phyloP scores from a whole-genome alignment of 2,113 vertebrate genomes.

The Platysternon megacephalum region DNA sequence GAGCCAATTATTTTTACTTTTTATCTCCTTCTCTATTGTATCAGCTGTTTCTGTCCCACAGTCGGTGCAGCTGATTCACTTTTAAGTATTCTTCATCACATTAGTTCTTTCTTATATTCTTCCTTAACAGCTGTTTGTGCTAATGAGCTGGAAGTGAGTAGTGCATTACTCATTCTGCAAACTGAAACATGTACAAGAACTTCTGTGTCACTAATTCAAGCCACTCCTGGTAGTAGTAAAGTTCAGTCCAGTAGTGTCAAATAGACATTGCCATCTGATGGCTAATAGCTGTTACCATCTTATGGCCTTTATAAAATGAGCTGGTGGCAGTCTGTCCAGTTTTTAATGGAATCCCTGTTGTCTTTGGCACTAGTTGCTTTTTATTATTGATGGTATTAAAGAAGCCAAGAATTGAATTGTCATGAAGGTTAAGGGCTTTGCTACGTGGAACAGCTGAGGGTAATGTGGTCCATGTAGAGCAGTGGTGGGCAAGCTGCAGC shows the following conservation, averaged over 20 bases:
- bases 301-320: not conserved
- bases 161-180: not conserved
- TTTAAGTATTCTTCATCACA: not conserved
- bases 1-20: conserved; percentile 19
- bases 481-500: too few relatives aligned
- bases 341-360: not conserved
- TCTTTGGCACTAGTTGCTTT: not conserved
- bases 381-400: not conserved
- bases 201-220: rapidly evolving
- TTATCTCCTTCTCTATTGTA: not conserved
- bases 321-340: not conserved
- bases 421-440: not conserved
- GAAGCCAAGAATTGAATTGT: not conserved
- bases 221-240: not conserved
- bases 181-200: rapidly evolving
- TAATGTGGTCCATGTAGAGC: too few relatives aligned
- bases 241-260: not conserved
- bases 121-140: not conserved
- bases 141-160: rapidly evolving
- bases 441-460: not conserved
- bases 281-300: not conserved
- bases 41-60: not conserved
- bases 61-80: not conserved
- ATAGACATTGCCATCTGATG: not conserved
- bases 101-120: not conserved